Conservation (phyloP, 2,113 vertebrate species). For the Muscicapa adusta region DNA sequence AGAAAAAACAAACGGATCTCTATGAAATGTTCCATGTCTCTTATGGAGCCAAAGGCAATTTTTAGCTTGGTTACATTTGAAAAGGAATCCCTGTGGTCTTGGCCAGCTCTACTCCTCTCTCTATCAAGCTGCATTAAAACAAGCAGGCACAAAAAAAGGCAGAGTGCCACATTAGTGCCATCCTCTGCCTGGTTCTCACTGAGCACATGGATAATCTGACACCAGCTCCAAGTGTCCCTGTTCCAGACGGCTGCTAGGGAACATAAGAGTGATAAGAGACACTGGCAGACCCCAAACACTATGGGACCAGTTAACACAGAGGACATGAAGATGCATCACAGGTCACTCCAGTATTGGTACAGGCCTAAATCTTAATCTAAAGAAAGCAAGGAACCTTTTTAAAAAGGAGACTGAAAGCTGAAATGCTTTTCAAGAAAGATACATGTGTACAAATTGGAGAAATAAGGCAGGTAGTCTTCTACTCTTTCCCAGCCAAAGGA, state of each 20-base stretch:
- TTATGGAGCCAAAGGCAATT: slow-evolving; percentile 33
- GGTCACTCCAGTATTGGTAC: not conserved
- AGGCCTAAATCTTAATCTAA: not conserved
- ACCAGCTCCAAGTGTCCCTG: not conserved
- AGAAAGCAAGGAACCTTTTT: not conserved
- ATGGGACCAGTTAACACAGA: not conserved
- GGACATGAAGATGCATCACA: not conserved
- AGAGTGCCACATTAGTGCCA: not conserved
- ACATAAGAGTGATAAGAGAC: not conserved
- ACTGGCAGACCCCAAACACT: not conserved
- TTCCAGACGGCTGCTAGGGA: not conserved
- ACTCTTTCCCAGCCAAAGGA: not conserved
- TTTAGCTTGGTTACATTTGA: slow-evolving; percentile 54
- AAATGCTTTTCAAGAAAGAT: not conserved
- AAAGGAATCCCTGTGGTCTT: slow-evolving; percentile 5
- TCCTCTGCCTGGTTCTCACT: not conserved
- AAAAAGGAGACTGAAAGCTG: not conserved
- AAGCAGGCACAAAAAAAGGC: not conserved
- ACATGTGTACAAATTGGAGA: fast-evolving
- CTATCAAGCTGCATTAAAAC: slow-evolving; percentile 27
- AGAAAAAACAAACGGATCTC: not conserved
- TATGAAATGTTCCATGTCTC: not conserved
- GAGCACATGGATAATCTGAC: not conserved
- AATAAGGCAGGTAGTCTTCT: not conserved
- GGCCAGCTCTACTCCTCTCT: not conserved